Conservation (phyloP, 2,888 invertebrate species). For the Sphaeridia pumilis region DNA sequence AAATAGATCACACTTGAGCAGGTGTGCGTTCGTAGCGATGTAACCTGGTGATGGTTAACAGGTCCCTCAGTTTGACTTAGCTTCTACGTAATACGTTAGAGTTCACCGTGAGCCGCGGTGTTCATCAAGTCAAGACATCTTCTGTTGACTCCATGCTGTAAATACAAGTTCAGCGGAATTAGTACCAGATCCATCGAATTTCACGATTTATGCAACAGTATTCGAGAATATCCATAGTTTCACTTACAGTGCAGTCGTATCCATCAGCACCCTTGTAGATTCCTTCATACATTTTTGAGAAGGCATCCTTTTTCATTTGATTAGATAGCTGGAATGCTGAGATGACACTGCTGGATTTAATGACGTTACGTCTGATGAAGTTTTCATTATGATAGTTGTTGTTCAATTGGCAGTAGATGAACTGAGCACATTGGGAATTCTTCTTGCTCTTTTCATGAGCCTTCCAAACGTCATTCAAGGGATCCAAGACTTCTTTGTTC, state of each 20-base stretch:
- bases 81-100: too few species aligned
- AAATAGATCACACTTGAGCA: too few species aligned
- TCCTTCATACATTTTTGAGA: constrained; percentile 28
- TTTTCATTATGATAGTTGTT: constrained; percentile 31
- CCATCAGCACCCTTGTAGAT: constrained; percentile 30
- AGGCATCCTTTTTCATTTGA: constrained; percentile 29
- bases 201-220: background rate
- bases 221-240: background rate
- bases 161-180: constrained; percentile 4
- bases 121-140: constrained; percentile 33
- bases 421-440: constrained; percentile 28
- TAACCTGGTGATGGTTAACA: too few species aligned
- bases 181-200: background rate
- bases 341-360: constrained; percentile 31
- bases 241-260: constrained; percentile 32
- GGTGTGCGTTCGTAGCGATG: too few species aligned
- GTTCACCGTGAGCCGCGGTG: constrained; percentile 31
- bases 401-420: constrained; percentile 33
- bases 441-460: constrained; percentile 27
- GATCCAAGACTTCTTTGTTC: constrained; percentile 32
- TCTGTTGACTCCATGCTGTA: constrained; percentile 28
- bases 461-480: constrained; percentile 24
- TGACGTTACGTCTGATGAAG: constrained; percentile 31
- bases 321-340: constrained; percentile 33
- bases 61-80: too few species aligned